Base-by-base conservation (phyloP, 2,113 vertebrate genomes). In the Entelurus aequoreus region DNA sequence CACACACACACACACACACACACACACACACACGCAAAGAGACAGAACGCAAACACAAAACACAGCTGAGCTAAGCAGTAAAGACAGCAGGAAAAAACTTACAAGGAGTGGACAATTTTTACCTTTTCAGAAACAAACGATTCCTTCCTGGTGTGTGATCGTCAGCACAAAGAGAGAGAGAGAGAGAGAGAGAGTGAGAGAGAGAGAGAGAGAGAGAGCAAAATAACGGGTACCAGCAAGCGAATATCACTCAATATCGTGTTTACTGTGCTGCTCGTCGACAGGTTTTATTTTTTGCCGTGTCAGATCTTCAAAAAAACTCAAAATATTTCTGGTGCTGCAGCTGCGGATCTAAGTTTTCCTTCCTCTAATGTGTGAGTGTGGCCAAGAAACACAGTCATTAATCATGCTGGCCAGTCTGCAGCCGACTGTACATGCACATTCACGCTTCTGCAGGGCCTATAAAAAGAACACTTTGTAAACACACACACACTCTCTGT, bases 51-150 rank as follows among this genome's bases (percentile, higher is more conserved):
- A 28, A 28, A 28, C 40, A 62, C 16, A 68, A 42, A 52, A 76
- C 79, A 81, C 75, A 0, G 80, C 84, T 85, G 78, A 83, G 72
- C 83, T 89, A 88, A 90, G 88, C 88, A 89, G 76, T 80, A 65
- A 69, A 71, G 60, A 68, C 67, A 44, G 57, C 55, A 68, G 66
- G 16, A 73, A 46, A 78, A 82, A 80, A 77, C 46, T 60, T 81
- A 79, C 56, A 36, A 79, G 74, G 64, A 77, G 71, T 74, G 78
- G 79, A 82, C 82, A 79, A 74, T 44, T 81, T 74, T 84, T 68
- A 58, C 65, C 66, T 68, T 73, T 66, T 66, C 60, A 70, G 67
- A 78, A 81, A 68, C 65, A 71, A 65, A 63, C 63, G 61, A 64
- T 81, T 79, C 66, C 66, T 73, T n/a, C 9, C 55, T 4, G 65